phyloP scores from a whole-genome alignment of 2,888 invertebrate species.

The Aspidapion aeneum region DNA sequence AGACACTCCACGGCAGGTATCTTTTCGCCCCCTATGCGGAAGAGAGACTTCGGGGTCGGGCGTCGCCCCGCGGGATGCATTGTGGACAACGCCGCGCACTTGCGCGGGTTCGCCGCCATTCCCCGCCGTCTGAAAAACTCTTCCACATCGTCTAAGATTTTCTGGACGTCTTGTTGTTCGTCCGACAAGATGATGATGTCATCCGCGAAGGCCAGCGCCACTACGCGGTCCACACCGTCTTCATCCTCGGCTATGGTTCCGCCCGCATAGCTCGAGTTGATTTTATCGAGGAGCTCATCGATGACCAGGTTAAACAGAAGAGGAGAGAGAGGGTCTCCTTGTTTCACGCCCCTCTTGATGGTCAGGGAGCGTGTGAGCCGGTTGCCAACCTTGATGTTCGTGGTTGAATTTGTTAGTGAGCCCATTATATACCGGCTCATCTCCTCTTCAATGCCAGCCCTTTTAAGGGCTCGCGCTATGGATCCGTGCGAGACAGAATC shows the following conservation, averaged over 20 bases:
- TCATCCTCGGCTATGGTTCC: too few species aligned
- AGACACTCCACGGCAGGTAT: slow-evolving; percentile 9
- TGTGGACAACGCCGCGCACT: slow-evolving; percentile 17
- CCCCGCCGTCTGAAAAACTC: slow-evolving; percentile 21
- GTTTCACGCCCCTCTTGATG: slow-evolving; percentile 36
- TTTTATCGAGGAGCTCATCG: slow-evolving; percentile 29
- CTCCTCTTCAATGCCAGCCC: slow-evolving; percentile 15
- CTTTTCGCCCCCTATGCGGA: neutral
- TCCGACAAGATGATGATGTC: slow-evolving; percentile 25
- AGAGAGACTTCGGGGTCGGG: neutral
- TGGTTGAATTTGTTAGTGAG: slow-evolving; percentile 7
- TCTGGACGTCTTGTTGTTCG: slow-evolving; percentile 8
- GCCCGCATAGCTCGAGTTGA: neutral
- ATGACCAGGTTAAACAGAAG: slow-evolving; percentile 32
- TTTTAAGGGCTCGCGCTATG: slow-evolving; percentile 17
- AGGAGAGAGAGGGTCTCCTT: slow-evolving; percentile 38
- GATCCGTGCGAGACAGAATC: slow-evolving; percentile 26
- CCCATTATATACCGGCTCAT: neutral
- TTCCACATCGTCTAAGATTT: slow-evolving; percentile 1
- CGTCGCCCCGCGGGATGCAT: slow-evolving; percentile 1
- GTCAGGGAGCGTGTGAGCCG: slow-evolving; percentile 14
- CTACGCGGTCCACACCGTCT: neutral
- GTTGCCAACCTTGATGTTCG: slow-evolving; percentile 16
- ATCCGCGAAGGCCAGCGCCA: slow-evolving; percentile 26
- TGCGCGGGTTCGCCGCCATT: slow-evolving; percentile 25